Base-by-base conservation (phyloP, 2,888 invertebrate species). In the Cryptocephalus moraei region DNA sequence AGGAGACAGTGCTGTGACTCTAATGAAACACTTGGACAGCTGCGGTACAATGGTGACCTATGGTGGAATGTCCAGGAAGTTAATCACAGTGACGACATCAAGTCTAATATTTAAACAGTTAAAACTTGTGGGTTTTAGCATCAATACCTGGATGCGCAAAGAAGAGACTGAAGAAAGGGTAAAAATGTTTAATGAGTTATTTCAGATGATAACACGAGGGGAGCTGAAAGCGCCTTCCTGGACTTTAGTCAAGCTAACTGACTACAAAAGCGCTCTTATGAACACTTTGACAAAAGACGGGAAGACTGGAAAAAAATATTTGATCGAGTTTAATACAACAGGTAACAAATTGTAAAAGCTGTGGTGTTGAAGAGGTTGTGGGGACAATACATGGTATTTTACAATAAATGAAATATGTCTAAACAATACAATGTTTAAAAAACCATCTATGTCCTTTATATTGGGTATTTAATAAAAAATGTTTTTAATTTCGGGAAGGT, bases 11-110 rank as follows among this genome's bases (percentile, higher is more conserved):
- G 87, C 91, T 38, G 78, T 89, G 38, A 86, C 93, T 59, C 71
- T 96, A 56, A 68, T 91, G 45, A 78, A 84, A 44, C 78, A 87
- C 58, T 71, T 99, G 43, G 80, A 76, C 33, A 71, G 80, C 22
- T 74, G 80, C 48, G 90, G 91, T 9, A 74, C 79, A 0, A 80
- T 96, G 74, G 90, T 99, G 0, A 96, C 95, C 9, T 96, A 96
- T 67, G 97, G 97, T 4, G 91, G 89, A 42, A 96, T 97, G 84
- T 91, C 90, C 1, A 78, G 86, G 53, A 82, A 91, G 59, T 95
- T 96, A 0, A 77, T 93, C 0, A 80, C 78, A 14, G 82, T 91
- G 33, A 84, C 90, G 10, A 86, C 89, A 0, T 83, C 86, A 0
- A 78, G 83, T 10, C 76, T 88, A 38, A 86, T 92, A 54, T 95